Evolutionary conservation across 2,113 vertebrate species (phyloP).

Genomic region (Neotoma lepida): DNA sequence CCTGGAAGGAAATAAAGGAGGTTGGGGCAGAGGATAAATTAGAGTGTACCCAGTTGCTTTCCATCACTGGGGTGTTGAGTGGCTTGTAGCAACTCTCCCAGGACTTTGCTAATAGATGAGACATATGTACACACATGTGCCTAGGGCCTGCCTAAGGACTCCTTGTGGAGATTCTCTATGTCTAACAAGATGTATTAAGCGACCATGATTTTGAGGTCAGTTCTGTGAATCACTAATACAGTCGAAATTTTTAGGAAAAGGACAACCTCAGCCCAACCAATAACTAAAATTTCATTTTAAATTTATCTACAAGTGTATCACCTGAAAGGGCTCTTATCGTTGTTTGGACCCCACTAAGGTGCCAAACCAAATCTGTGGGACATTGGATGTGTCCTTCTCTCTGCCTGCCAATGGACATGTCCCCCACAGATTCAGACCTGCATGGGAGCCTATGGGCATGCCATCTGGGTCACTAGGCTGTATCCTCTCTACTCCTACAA

Average conservation of each 20-base stretch:
- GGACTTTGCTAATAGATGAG: not conserved
- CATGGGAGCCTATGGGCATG: not conserved
- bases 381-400: not conserved
- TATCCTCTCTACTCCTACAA: not conserved
- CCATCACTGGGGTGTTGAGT: not conserved
- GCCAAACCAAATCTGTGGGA: not conserved
- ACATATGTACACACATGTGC: not conserved
- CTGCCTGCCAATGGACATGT: not conserved
- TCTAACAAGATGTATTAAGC: not conserved
- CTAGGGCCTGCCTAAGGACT: not conserved
- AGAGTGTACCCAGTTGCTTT: not conserved
- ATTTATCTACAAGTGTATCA: not conserved
- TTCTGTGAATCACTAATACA: not conserved
- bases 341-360: not conserved
- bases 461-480: not conserved
- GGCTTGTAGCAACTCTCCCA: not conserved
- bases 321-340: not conserved
- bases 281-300: constrained; percentile 27
- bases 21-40: not conserved
- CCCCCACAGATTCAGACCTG: not conserved
- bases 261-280: not conserved
- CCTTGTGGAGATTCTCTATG: not conserved
- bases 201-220: not conserved
- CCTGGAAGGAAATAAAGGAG: constrained; percentile 16
- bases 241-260: not conserved